Evolutionary conservation across 2,113 vertebrate genomes (phyloP), one percentile per base, ranked within the genome.

Genomic region (Malurus elegans): DNA sequence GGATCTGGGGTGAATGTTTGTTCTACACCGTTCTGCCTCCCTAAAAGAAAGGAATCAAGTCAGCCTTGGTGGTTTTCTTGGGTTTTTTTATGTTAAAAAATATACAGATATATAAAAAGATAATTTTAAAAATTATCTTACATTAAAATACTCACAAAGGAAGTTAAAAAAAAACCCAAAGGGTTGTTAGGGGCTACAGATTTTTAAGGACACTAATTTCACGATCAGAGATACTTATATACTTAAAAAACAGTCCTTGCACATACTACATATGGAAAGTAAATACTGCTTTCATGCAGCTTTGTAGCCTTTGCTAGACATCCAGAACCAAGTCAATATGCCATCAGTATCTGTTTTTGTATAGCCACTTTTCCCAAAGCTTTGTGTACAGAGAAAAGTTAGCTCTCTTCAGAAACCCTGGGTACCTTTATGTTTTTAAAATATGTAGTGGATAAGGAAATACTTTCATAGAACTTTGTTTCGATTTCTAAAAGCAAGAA

Each of bases 121-220:
- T n/a, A n/a, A n/a, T 21, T 9, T 73, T 82, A 81, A 36, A 31
- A 93, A 70, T 14, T 57, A 61, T 28, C 20, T 75, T 62, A 24
- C 13, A 56, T 40, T 45, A 65, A 66, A 70, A 50, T 32, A 53
- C 6, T 60, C 45, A 14, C 13, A 80, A 53, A 86, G 3, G 11
- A 65, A 51, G 10, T 25, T 42, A 32, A 71, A 32, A 53, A 47
- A 54, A 56, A 56, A 47, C 31, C 0, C 0, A 0, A 38, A 73
- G 1, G 3, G 4, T 23, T 28, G 14, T 34, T 56, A 6, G 5
- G 11, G 25, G 7, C 12, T 58, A 44, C 38, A 60, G 8, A 26
- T 67, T 18, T 86, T 66, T 54, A 40, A 24, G 8, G 31, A 1
- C 5, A 67, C 21, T 79, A 73, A 73, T 90, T 67, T 18, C 25